Evolutionary conservation across 2,888 invertebrate species (phyloP), one percentile per base, ranked within the genome.

Genomic region (Parnassius glacialis): DNA sequence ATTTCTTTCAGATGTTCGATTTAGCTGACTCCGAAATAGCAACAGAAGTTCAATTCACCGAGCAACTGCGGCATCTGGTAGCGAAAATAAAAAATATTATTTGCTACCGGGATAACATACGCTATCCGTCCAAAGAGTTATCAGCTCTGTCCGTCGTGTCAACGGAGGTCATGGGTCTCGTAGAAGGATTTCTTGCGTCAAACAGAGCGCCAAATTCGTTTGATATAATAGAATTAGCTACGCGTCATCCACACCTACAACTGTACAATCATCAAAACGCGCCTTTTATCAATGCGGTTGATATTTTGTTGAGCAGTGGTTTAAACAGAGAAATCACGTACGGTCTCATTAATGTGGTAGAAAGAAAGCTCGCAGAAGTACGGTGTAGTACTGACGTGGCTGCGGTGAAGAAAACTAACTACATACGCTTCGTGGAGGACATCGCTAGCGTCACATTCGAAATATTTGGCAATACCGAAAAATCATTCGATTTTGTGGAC

Each of bases 41-140:
- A 57, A 92, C 92, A 0, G 95, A 95, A 81, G 92, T 95, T n/a
- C 91, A 92, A 64, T 95, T 95, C 78, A 94, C 94, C 25, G 94
- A 95, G 79, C 93, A 94, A 66, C 87, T 95, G 55, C 91, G 91
- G 34, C 86, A 90, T 72, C 75, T 92, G 56, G 86, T 92, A n/a
- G 83, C 87, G 0, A 91, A 92, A 74, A 90, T 92, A 56, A 92
- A 92, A 72, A 91, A 91, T 63, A 89, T 89, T 10, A 84, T 89
- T 65, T 85, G 89, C 65, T 91, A 90, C 67, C 79, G 85, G 74
- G 88, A 85, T 61, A 87, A 87, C 66, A 83, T 86, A 20, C 83
- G 87, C 9, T 90, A 90, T 68, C 79, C 85, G 0, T 92, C 93
- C 50, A 92, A 92, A 75, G 91, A 92, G 69, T 81, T 93, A 1